Percentiles rank a stretch among this genome's conserved stretches.
Conservation (phyloP, 2,888 invertebrate genomes). For the Sthenelais limicola region DNA sequence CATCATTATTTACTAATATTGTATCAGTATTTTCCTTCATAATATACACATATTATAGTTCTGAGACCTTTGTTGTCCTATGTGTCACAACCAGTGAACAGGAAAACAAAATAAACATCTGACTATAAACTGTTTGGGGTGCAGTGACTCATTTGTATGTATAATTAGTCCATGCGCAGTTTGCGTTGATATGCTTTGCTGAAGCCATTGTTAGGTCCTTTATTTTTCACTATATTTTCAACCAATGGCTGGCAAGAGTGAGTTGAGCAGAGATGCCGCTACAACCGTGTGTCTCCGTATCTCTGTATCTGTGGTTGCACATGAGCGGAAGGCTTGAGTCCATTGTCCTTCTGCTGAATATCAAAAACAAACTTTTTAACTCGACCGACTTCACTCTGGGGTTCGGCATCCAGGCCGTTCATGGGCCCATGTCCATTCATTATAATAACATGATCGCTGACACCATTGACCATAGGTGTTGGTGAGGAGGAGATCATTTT, state of each 20-base stretch:
- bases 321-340: constrained; percentile 24
- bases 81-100: no score
- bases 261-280: background rate
- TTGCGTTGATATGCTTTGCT: constrained; percentile 34
- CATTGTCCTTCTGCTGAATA: background rate
- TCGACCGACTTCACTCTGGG: background rate
- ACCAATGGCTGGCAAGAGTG: background rate
- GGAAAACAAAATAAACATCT: no score
- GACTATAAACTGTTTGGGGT: no score
- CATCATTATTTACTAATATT: no score
- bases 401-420: background rate
- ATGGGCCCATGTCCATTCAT: constrained; percentile 4
- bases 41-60: no score
- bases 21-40: no score
- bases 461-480: constrained; percentile 13
- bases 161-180: no score
- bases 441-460: background rate
- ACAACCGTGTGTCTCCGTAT: constrained; percentile 30
- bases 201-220: no score
- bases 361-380: constrained; percentile 6
- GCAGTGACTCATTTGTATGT: no score
- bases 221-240: no score
- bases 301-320: background rate
- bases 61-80: no score
- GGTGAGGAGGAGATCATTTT: no score